Base-by-base conservation (phyloP, 2,113 vertebrate species). In the Xenotilapia flavipinnis region DNA sequence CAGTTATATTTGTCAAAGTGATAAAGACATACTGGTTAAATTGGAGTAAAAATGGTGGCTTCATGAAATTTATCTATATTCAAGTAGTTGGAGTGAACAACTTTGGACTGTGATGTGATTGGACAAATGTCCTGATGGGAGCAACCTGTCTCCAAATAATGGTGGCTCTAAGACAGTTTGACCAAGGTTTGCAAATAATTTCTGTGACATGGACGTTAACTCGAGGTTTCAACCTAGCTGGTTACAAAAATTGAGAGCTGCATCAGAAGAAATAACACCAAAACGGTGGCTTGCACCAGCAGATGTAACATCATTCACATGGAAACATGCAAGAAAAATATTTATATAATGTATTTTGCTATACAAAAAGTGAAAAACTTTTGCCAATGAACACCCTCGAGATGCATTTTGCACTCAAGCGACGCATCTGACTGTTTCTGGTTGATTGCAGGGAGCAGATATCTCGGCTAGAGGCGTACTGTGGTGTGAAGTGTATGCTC, bases 191-290 rank as follows among this genome's bases (percentile, higher is more conserved):
- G 5, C n/a, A 45, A 45, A 68, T 3, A 40, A 68, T 68, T 65
- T 38, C 60, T 65, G 33, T 38, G 60, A 38, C 60, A 65, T 65
- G 19, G 1, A 65, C 0, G 17, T 5, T n/a, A 11, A 1, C 33
- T 65, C 0, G 4, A n/a, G 31, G 31, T 36, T 65, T 65, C 60
- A n/a, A 38, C 31, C 60, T 36, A 3, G 6, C 31, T 65, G 6
- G 31, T 38, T 65, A 65, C 31, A 65, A 65, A 65, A 65, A 38
- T 0, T 36, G 1, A 65, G 10, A 65, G 60, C 10, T n/a, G 17
- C 17, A 65, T 65, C 31, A 12, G 17, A 36, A 7, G 4, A 65
- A 0, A 36, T 36, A 12, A 3, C 60, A 36, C 31, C 31, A n/a
- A 65, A 65, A 65, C 3, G 1, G 60, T 65, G 31, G 17, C 31